phyloP scores from a whole-genome alignment of 2,888 invertebrate species.

The Celastrina argiolus region DNA sequence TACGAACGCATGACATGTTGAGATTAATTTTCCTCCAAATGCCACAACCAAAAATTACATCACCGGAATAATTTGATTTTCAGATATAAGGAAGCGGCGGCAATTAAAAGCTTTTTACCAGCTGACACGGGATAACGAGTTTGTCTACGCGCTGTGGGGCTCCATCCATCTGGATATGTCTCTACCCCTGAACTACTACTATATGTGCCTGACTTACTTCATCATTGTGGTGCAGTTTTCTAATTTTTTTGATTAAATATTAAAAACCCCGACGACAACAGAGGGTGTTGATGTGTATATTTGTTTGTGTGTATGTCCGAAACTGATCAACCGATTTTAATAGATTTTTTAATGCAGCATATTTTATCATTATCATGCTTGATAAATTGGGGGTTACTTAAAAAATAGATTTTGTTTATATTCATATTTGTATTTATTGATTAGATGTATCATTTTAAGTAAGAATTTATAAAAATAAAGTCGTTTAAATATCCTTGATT shows the following conservation, averaged over 20 bases:
- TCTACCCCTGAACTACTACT: neutral
- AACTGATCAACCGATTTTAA: too few species aligned
- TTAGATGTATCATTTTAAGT: too few species aligned
- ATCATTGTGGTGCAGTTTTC: conserved; percentile 5
- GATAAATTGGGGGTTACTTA: too few species aligned
- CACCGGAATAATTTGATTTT: neutral
- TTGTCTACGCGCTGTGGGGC: conserved; percentile 6
- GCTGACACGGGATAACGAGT: conserved; percentile 4
- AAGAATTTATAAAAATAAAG: too few species aligned
- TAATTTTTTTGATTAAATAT: conserved; percentile 1
- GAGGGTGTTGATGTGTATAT: too few species aligned
- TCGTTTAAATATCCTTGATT: too few species aligned
- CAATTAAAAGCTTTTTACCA: conserved; percentile 14
- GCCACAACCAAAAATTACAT: neutral
- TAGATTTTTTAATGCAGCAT: too few species aligned
- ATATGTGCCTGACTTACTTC: neutral
- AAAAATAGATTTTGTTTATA: too few species aligned
- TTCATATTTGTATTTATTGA: too few species aligned
- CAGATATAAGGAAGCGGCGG: conserved; percentile 8
- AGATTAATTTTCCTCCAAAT: neutral
- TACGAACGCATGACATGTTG: neutral
- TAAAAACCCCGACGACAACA: too few species aligned
- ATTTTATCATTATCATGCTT: too few species aligned
- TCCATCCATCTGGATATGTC: neutral
- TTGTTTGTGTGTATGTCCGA: too few species aligned